Conservation (phyloP, 1,140 invertebrate species). For the Semibalanus balanoides region DNA sequence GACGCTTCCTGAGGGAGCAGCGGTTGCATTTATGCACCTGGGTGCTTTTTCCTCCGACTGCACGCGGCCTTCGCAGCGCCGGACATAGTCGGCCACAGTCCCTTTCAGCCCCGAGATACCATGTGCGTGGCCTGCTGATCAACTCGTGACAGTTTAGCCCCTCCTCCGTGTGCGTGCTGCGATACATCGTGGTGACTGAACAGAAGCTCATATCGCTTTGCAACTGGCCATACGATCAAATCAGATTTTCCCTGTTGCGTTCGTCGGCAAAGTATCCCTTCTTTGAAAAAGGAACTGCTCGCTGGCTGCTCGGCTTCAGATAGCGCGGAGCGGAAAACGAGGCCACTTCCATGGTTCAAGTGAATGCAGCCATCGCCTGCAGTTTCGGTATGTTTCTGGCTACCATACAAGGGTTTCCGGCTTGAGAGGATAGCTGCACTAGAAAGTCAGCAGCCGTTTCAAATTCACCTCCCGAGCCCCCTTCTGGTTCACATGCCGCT, state of each 20-base stretch:
- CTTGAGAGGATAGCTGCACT: neutral
- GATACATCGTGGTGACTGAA: neutral
- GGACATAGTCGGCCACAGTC: neutral
- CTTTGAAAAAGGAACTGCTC: neutral
- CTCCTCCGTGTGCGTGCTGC: neutral
- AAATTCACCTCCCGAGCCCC: neutral
- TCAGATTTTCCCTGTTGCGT: neutral
- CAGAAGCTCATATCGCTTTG: neutral
- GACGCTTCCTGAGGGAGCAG: neutral
- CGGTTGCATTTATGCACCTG: neutral
- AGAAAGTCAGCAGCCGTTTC: neutral
- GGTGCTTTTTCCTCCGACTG: neutral
- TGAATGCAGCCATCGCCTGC: neutral
- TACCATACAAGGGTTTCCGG: neutral
- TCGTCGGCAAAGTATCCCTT: neutral
- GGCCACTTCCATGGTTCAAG: neutral
- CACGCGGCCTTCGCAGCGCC: neutral
- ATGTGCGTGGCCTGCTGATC: neutral
- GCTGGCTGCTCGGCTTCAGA: neutral
- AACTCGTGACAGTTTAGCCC: neutral
- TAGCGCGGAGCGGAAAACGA: neutral
- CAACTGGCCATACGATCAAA: neutral
- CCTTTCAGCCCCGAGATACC: neutral
- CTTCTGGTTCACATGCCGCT: neutral
- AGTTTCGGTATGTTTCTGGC: neutral